Conservation (phyloP, 2,113 vertebrate genomes). For the Seriola aureovittata region DNA sequence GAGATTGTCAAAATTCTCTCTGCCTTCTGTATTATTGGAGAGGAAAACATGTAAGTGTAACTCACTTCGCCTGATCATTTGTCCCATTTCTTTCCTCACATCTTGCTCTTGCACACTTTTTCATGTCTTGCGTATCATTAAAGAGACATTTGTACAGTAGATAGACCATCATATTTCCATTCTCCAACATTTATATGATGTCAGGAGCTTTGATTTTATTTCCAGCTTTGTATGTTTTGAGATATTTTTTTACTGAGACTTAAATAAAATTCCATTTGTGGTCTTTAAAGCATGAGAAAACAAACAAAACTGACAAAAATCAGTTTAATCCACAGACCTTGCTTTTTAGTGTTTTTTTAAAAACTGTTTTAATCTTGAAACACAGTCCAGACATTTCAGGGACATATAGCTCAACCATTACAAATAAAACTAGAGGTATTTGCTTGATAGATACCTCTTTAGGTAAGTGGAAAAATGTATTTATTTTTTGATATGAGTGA, state of each 20-base stretch:
- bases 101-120: not conserved
- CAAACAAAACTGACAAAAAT: not conserved
- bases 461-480: not conserved
- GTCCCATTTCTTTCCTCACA: not conserved
- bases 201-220: slow-evolving; percentile 3
- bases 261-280: slow-evolving; percentile 17
- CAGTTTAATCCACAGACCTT: not conserved
- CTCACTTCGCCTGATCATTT: not conserved
- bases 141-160: not conserved
- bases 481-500: not conserved
- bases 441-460: too few species aligned
- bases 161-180: not conserved
- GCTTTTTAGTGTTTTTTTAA: not conserved
- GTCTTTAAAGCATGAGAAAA: not conserved
- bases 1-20: slow-evolving; percentile 98
- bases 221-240: not conserved
- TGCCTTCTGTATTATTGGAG: slow-evolving; percentile 95
- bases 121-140: not conserved
- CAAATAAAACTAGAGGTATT: not conserved
- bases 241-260: not conserved
- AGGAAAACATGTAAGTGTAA: slow-evolving; percentile 93
- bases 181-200: not conserved
- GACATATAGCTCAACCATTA: not conserved
- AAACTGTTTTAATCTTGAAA: not conserved
- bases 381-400: not conserved